A percentile compares a stretch with the other conserved stretches of the same genome.
phyloP scores from a whole-genome alignment of 35 echinoderm and acorn worm species.

The Ophioderma brevispina region DNA sequence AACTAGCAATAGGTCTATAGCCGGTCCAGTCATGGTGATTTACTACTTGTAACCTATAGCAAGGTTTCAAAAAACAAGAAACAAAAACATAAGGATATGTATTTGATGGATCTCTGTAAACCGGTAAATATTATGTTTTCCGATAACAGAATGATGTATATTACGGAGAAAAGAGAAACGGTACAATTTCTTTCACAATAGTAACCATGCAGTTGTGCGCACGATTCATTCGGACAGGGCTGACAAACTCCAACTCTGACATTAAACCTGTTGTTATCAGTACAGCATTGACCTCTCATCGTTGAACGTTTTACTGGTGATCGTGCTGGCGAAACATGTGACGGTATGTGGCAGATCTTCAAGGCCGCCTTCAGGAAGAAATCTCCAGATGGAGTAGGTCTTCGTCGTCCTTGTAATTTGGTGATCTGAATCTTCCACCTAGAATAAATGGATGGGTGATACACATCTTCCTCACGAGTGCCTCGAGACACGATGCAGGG shows the following conservation, averaged over 20 bases:
- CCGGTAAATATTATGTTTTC: no score
- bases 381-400: neutral
- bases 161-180: no score
- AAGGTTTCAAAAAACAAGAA: no score
- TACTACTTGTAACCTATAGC: no score
- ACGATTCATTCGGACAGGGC: neutral
- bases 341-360: neutral
- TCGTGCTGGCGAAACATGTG: neutral
- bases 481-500: neutral
- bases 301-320: neutral
- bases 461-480: neutral
- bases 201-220: neutral
- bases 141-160: no score
- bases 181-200: neutral
- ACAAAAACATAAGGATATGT: no score
- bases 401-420: neutral
- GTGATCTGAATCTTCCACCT: neutral
- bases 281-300: neutral
- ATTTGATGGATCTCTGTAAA: no score
- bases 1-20: no score
- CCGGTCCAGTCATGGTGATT: no score
- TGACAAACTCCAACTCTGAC: neutral
- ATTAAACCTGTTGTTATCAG: neutral
- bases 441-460: neutral
- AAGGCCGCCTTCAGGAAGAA: neutral